phyloP scores from a whole-genome alignment of 92 coral and sea anemone genomes.

The Epizoanthus scotinus region DNA sequence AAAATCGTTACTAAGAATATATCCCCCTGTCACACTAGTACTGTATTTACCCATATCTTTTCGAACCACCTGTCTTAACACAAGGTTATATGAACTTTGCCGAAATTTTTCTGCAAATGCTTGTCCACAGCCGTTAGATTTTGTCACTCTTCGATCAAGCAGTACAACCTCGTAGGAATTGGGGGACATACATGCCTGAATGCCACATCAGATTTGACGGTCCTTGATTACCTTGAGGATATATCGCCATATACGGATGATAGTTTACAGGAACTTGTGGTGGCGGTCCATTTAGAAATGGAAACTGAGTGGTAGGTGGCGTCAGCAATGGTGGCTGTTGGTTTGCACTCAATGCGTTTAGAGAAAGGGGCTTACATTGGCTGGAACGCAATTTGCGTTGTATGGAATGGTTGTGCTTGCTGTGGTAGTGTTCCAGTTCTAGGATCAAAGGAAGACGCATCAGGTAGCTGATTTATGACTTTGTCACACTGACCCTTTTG shows the following conservation, averaged over 20 bases:
- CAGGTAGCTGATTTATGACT: background rate
- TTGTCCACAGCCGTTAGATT: background rate
- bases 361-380: constrained; percentile 4
- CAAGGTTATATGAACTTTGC: background rate
- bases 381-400: constrained; percentile 8
- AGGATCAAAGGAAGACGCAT: constrained; percentile 16
- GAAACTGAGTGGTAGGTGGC: constrained; percentile 17
- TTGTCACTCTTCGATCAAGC: constrained; percentile 6
- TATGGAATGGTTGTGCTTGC: constrained; percentile 7
- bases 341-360: constrained; percentile 2
- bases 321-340: constrained; percentile 14
- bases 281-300: constrained; percentile 10
- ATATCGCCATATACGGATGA: constrained; percentile 4
- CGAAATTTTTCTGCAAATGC: constrained; percentile 7
- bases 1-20: constrained; percentile 2
- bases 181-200: constrained; percentile 24
- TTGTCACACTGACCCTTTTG: constrained; percentile 11
- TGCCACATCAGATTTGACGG: constrained; percentile 18
- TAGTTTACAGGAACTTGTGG: constrained; percentile 23
- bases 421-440: constrained; percentile 2
- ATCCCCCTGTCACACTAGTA: background rate
- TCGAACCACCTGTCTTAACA: background rate
- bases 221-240: constrained; percentile 14
- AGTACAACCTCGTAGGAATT: constrained; percentile 18
- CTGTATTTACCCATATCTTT: background rate